Evolutionary conservation across 2,113 vertebrate genomes (phyloP).

Genomic region (Nanorana parkeri): DNA sequence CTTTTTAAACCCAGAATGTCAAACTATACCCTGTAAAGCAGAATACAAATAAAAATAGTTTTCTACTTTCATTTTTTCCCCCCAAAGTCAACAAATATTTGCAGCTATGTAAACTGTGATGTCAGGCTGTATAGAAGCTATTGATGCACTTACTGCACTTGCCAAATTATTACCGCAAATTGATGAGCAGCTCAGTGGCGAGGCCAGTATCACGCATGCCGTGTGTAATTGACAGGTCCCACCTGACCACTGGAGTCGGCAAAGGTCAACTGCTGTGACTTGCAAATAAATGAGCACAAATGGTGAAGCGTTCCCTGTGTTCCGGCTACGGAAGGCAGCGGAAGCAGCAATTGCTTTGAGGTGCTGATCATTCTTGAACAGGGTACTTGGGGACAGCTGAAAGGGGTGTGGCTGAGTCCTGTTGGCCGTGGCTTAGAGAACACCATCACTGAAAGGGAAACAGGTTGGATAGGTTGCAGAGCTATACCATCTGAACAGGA

Average conservation of each 20-base stretch:
- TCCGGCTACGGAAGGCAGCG: slow-evolving; percentile 60
- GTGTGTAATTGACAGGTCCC: slow-evolving; percentile 68
- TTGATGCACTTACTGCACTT: slow-evolving; percentile 19
- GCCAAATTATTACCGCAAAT: slow-evolving; percentile 41
- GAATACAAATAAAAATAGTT: background rate
- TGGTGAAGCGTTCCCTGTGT: slow-evolving; percentile 63
- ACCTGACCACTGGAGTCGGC: slow-evolving; percentile 65
- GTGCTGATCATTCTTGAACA: slow-evolving; percentile 62
- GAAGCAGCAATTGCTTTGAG: slow-evolving; percentile 64
- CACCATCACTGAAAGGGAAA: slow-evolving; percentile 65
- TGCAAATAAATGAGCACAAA: slow-evolving; percentile 70
- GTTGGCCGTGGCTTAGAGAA: slow-evolving; percentile 68
- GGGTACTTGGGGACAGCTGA: slow-evolving; percentile 57
- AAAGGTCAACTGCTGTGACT: slow-evolving; percentile 70
- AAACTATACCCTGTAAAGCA: too few species aligned
- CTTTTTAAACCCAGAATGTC: too few species aligned
- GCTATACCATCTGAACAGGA: slow-evolving; percentile 61
- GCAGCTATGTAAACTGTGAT: background rate
- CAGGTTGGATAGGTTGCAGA: slow-evolving; percentile 70
- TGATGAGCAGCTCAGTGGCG: slow-evolving; percentile 29
- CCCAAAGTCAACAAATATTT: background rate
- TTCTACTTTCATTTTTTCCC: background rate
- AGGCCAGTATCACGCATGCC: slow-evolving; percentile 62
- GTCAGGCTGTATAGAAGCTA: background rate
- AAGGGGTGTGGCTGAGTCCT: slow-evolving; percentile 71